Evolutionary conservation across 2,888 invertebrate species (phyloP), one percentile per base, ranked within the genome.

Genomic region (Tortricodes alternella): DNA sequence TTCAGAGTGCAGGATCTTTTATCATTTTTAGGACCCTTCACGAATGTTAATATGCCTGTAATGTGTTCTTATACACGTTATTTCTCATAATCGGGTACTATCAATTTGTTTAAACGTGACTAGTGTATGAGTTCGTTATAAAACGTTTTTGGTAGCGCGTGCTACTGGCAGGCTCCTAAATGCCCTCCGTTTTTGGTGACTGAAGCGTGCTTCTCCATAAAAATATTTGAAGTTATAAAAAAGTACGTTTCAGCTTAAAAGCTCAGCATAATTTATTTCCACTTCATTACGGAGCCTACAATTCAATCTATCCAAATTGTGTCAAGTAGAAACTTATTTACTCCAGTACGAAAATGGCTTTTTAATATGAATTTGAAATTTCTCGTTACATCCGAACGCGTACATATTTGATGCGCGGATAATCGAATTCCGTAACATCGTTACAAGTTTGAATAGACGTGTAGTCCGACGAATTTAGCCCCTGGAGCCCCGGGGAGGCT

Each of bases 81-180:
- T 77, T 81, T 80, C 78, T 80, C 78, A 80, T 83, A 84, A 80
- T 77, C 80, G 83, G 83, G 80, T 74, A 74, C 79, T 85, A 85
- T 82, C 80, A 85, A 83, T 84, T 81, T 83, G 70, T 70, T 67
- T 58, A 65, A 58, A 77, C 84, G 85, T 81, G 85, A 67, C 64
- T 60, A 46, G 79, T 80, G 75, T 85, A 63, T 46, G 63, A 69
- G 63, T 44, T 38, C 46, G 59, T 59, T 67, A 69, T 71, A 70
- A 68, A 69, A 65, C 69, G 18, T 50, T 38, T 58, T 27, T 24
- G 35, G 43, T 65, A 65, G 66, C 67, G 64, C 64, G 59, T 64
- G 62, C 56, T 53, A 50, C 51, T 46, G 51, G 37, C 50, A 53
- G 35, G 46, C 41, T 24, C 52, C 46, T 44, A 15, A 16, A 21